Percentiles rank a stretch among this genome's conserved stretches.
These are phyloP conservation scores for Dendrocincla tyrannina DNA, from an alignment of 2,797 vertebrate genomes.

Conservation along the genomic window DNA sequence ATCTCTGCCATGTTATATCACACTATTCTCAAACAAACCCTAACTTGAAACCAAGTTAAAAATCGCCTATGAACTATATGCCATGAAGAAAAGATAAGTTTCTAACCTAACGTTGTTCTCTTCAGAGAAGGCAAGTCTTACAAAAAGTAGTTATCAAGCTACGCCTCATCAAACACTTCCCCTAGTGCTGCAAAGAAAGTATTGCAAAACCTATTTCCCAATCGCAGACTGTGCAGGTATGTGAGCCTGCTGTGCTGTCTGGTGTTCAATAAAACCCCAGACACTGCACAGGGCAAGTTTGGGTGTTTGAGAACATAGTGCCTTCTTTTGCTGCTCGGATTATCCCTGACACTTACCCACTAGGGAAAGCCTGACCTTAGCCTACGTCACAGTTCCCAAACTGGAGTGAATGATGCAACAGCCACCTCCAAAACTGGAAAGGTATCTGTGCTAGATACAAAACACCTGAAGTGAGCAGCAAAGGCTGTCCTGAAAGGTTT, in stretches of 20 bases:
- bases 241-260: neutral
- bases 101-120: neutral
- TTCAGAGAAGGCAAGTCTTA: neutral
- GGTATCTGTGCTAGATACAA: neutral
- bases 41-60: neutral
- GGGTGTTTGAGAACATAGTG: neutral
- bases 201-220: neutral
- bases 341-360: neutral
- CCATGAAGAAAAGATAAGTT: neutral
- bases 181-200: neutral
- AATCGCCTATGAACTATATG: neutral
- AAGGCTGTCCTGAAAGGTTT: neutral
- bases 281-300: neutral
- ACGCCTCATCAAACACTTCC: neutral
- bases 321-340: neutral
- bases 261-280: neutral
- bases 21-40: neutral
- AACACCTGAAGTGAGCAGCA: fast-evolving
- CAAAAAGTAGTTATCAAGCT: neutral
- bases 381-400: neutral
- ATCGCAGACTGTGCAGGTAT: neutral
- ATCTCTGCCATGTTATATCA: neutral
- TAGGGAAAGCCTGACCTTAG: neutral
- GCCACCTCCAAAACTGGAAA: neutral
- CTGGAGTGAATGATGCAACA: neutral